These are phyloP conservation scores for Rhaphigaster nebulosa DNA, from an alignment of 2,888 invertebrate species.

Conservation along the genomic window DNA sequence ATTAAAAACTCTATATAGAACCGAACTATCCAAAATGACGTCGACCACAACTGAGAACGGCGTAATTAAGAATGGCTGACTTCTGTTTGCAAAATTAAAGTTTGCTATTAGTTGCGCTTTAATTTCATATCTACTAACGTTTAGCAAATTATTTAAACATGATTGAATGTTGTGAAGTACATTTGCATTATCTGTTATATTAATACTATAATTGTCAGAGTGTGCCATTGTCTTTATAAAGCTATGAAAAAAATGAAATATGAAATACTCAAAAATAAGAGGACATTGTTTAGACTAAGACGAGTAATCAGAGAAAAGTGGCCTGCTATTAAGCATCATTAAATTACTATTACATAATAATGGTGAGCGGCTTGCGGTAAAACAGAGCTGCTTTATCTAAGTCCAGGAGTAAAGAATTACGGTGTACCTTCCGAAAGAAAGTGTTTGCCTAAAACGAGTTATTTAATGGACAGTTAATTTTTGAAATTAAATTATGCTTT, in stretches of 20 bases:
- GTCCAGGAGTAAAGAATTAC: neutral
- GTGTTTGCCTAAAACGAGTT: neutral
- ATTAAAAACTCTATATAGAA: no score
- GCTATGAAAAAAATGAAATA: neutral
- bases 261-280: neutral
- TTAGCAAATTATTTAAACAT: no score
- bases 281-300: neutral
- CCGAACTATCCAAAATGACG: no score
- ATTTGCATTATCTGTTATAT: no score
- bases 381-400: neutral
- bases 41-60: no score
- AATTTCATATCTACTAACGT: no score
- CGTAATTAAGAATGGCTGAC: no score
- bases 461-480: constrained; percentile 4
- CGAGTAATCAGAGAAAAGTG: neutral
- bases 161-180: no score
- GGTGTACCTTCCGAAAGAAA: neutral
- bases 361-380: neutral
- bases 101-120: no score
- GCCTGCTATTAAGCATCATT: neutral
- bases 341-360: neutral
- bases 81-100: no score
- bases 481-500: neutral
- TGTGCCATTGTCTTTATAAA: neutral
- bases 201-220: no score